Percentiles rank a stretch among this genome's conserved stretches.
Conservation (phyloP, 2,888 invertebrate species). For the Caenorhabditis macrosperma region DNA sequence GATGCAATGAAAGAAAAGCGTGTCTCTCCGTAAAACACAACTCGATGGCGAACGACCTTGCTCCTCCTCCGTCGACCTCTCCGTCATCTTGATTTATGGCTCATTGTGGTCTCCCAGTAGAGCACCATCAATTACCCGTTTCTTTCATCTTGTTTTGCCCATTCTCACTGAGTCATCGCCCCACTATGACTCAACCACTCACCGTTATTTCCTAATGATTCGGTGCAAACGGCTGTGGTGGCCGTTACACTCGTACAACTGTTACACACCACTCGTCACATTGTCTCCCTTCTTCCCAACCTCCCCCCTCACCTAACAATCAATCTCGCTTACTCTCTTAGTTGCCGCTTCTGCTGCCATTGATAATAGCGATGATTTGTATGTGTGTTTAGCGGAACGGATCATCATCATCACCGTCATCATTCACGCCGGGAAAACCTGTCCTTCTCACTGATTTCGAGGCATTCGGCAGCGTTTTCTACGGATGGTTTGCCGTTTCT, state of each 20-base stretch:
- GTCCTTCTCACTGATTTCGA: neutral
- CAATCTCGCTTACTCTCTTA: neutral
- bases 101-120: neutral
- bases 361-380: neutral
- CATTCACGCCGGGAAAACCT: neutral
- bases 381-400: slow-evolving; percentile 7
- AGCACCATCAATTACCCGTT: neutral
- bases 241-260: neutral
- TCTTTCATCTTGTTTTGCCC: neutral
- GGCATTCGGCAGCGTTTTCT: neutral
- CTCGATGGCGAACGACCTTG: neutral
- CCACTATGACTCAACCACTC: slow-evolving; percentile 1
- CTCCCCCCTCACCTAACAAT: neutral
- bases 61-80: neutral
- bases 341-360: neutral
- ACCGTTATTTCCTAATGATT: slow-evolving; percentile 7
- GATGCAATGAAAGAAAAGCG: no score
- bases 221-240: neutral
- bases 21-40: no score
- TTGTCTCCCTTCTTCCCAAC: slow-evolving; percentile 13
- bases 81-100: neutral
- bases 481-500: neutral
- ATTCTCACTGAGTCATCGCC: neutral
- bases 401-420: neutral
- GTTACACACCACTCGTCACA: slow-evolving; percentile 9